Evolutionary conservation across 1,140 invertebrate species (phyloP).

Genomic region (Diprion similis): DNA sequence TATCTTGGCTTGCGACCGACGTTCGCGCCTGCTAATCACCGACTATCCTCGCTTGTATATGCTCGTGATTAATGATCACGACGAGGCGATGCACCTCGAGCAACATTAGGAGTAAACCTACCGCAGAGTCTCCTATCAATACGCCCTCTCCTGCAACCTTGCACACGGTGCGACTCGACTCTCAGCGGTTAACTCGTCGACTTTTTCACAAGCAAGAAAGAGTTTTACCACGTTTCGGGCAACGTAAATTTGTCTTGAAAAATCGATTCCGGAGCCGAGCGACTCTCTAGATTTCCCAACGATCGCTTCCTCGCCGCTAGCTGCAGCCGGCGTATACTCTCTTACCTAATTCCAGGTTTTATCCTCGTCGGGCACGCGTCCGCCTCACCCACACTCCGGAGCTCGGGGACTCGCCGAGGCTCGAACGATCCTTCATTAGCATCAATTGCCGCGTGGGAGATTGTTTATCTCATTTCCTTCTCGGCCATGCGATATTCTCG

Average conservation of each 20-base stretch:
- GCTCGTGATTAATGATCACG: constrained; percentile 10
- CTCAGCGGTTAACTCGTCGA: neutral
- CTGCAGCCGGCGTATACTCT: neutral
- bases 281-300: no score
- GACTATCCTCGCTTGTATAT: constrained; percentile 6
- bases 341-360: neutral
- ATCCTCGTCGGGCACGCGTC: neutral
- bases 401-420: neutral
- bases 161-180: neutral
- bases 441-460: constrained; percentile 6
- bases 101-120: constrained; percentile 47
- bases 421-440: constrained; percentile 1
- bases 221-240: constrained; percentile 11
- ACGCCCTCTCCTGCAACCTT: constrained; percentile 16
- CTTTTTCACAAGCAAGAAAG: neutral
- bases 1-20: constrained; percentile 9
- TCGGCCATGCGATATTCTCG: neutral
- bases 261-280: no score
- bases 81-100: constrained; percentile 28
- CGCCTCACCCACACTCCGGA: neutral
- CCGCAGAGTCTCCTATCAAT: constrained; percentile 48
- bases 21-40: constrained; percentile 16
- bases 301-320: no score
- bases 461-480: constrained; percentile 3
- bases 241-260: no score